phyloP scores from a whole-genome alignment of 2,797 vertebrate genomes.

The Gastrophryne carolinensis region DNA sequence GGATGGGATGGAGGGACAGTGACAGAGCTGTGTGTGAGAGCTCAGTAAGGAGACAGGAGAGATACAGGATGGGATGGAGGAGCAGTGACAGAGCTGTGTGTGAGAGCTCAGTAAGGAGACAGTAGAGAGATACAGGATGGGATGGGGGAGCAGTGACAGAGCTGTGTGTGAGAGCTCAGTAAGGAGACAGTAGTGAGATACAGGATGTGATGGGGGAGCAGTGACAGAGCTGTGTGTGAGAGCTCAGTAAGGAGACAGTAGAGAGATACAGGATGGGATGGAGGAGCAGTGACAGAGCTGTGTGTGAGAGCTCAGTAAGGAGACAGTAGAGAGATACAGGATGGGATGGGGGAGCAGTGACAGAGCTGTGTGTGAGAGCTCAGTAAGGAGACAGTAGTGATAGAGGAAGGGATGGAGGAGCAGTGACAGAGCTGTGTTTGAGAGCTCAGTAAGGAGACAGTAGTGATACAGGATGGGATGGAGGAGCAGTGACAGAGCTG shows the following conservation, averaged over 20 bases:
- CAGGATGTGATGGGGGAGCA: neutral
- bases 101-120: too few relatives aligned
- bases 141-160: too few relatives aligned
- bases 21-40: too few relatives aligned
- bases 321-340: too few relatives aligned
- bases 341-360: neutral
- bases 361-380: neutral
- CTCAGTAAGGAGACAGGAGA: too few relatives aligned
- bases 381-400: neutral
- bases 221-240: neutral
- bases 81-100: too few relatives aligned
- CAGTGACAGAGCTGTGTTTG: slow-evolving; percentile 5
- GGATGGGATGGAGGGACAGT: too few relatives aligned
- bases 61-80: too few relatives aligned
- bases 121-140: too few relatives aligned
- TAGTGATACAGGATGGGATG: neutral
- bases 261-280: too few relatives aligned
- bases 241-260: neutral
- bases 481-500: slow-evolving; percentile 2
- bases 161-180: too few relatives aligned
- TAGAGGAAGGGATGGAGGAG: neutral
- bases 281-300: neutral
- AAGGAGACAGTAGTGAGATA: too few relatives aligned
- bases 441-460: neutral
- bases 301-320: neutral